Percentiles rank a stretch among this genome's conserved stretches.
These are phyloP conservation scores for Cerastis rubricosa DNA, from an alignment of 2,888 invertebrate species.

Conservation along the genomic window DNA sequence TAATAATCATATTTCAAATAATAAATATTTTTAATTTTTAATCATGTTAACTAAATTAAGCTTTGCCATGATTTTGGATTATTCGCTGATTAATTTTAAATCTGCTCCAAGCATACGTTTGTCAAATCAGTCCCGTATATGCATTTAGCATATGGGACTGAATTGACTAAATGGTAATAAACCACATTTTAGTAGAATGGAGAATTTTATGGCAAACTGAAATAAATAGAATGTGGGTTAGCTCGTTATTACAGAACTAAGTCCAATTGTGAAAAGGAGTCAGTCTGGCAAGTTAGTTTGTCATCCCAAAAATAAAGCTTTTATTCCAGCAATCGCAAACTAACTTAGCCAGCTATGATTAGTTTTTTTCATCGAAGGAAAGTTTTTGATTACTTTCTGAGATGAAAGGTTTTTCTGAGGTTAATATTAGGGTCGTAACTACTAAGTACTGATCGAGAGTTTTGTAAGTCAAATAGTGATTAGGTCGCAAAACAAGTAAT, in stretches of 20 bases:
- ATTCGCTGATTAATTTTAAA: background rate
- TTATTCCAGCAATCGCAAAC: constrained; percentile 11
- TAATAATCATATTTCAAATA: no score
- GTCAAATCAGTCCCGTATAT: no score
- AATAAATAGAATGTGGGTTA: background rate
- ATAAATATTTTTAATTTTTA: background rate
- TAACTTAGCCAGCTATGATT: constrained; percentile 20
- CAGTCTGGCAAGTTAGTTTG: constrained; percentile 38
- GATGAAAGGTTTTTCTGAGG: constrained; percentile 30
- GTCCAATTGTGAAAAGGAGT: constrained; percentile 53
- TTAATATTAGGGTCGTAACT: constrained; percentile 18
- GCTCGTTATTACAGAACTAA: background rate
- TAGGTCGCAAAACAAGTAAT: background rate
- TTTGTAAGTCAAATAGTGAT: constrained; percentile 16
- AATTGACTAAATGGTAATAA: background rate
- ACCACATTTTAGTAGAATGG: background rate
- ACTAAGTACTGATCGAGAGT: constrained; percentile 11
- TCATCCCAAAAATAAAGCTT: constrained; percentile 14
- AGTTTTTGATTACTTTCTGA: constrained; percentile 47
- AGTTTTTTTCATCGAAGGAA: constrained; percentile 39
- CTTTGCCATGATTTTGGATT: background rate
- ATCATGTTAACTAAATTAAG: background rate
- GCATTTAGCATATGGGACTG: background rate
- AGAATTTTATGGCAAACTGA: background rate
- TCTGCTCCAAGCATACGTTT: background rate